Percentiles rank a stretch among this genome's conserved stretches.
Conservation (phyloP, 2,797 vertebrate species). For the Hippoglossus hippoglossus region DNA sequence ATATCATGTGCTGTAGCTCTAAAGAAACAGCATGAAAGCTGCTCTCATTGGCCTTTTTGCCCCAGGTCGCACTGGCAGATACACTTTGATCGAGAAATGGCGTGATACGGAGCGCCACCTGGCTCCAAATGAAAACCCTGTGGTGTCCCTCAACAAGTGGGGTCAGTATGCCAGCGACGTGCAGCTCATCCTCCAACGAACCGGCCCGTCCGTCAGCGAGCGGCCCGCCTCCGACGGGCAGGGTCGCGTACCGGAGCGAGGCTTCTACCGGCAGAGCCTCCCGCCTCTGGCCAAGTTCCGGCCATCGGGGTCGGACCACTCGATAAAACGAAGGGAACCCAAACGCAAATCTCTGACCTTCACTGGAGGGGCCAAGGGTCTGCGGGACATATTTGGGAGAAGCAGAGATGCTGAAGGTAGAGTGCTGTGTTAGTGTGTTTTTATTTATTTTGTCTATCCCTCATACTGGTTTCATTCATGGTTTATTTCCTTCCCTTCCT, state of each 20-base stretch:
- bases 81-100: constrained; percentile 97
- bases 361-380: constrained; percentile 89
- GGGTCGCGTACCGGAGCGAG: constrained; percentile 87
- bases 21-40: not conserved
- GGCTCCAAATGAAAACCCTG: constrained; percentile 93
- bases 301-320: constrained; percentile 85
- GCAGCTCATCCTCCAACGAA: constrained; percentile 93
- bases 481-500: not conserved
- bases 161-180: constrained; percentile 97
- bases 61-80: constrained; percentile 93
- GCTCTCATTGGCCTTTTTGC: not conserved
- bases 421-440: not conserved
- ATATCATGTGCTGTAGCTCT: not conserved
- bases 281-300: constrained; percentile 93
- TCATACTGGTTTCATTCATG: no score
- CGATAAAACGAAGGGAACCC: constrained; percentile 91
- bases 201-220: constrained; percentile 92
- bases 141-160: constrained; percentile 97
- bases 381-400: constrained; percentile 94
- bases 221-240: constrained; percentile 89
- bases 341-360: constrained; percentile 97
- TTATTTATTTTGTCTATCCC: not conserved
- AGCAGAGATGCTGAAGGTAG: constrained; percentile 87
- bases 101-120: constrained; percentile 94
- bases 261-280: constrained; percentile 92